phyloP scores from a whole-genome alignment of 2,888 invertebrate species.

The Troides oblongomaculatus region DNA sequence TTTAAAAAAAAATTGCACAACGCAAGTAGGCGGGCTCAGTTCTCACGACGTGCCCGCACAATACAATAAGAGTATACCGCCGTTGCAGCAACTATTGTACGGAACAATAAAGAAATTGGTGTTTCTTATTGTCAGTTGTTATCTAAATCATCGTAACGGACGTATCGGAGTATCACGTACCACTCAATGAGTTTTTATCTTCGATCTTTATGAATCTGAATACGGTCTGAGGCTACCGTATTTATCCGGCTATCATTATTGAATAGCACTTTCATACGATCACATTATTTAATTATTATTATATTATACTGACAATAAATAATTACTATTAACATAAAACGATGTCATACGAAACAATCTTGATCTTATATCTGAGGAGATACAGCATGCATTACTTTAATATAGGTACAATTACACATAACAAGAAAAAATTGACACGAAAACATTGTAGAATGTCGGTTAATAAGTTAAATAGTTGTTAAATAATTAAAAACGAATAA shows the following conservation, averaged over 20 bases:
- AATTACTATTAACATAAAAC: too few relatives aligned
- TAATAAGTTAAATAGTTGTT: too few relatives aligned
- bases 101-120: slow-evolving; percentile 38
- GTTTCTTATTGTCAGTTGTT: slow-evolving; percentile 41
- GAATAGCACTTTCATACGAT: background rate
- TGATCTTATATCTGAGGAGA: too few relatives aligned
- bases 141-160: slow-evolving; percentile 38
- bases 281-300: too few relatives aligned
- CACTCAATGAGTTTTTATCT: slow-evolving; percentile 15
- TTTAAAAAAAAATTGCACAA: slow-evolving; percentile 43
- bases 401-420: too few relatives aligned
- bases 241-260: background rate
- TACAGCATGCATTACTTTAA: too few relatives aligned
- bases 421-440: too few relatives aligned
- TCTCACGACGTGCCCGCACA: slow-evolving; percentile 39
- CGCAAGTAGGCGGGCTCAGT: slow-evolving; percentile 27
- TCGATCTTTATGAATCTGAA: background rate
- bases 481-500: too few relatives aligned
- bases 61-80: slow-evolving; percentile 37
- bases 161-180: slow-evolving; percentile 36
- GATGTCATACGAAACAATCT: too few relatives aligned
- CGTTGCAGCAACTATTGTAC: slow-evolving; percentile 31
- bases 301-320: too few relatives aligned
- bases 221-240: slow-evolving; percentile 1
- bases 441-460: too few relatives aligned